Evolutionary conservation across 2,113 vertebrate species (phyloP), one percentile per base, ranked within the genome.

Genomic region (Heterotilapia buettikoferi): DNA sequence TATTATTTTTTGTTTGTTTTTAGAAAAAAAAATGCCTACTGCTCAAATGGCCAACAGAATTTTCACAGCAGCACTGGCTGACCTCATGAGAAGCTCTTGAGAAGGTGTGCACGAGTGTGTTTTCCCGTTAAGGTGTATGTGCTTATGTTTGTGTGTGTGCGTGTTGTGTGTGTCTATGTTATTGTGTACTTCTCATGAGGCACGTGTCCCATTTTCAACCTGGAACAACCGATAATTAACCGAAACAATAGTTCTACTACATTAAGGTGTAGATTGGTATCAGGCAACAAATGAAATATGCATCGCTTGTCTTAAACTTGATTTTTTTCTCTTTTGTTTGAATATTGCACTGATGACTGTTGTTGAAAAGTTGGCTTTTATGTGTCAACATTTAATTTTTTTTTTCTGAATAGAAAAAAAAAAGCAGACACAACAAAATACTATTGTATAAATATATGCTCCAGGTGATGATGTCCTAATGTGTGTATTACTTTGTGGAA

Each of bases 271-370:
- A 91, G 90, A 93, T 95, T 94, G 92, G 86, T 93, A 92, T 95
- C 94, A 95, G 94, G 92, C 91, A 96, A 94, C 92, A 94, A 80
- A 93, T 76, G 90, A 95, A 96, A 96, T 96, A 95, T 83, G 96
- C 94, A 90, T 96, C 87, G 91, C 93, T 97, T 95, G 96, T 97
- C 96, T 97, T 97, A 97, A 97, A 97, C 96, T 96, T 96, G 94
- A 97, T 97, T 92, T 90, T 94, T 96, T 21, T 5, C 33, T 94
- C 95, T 81, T 76, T 82, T 93, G 21, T 94, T 94, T 90, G 94
- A 96, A 97, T 97, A 94, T 98, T 98, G 97, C 98, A 98, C 98
- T 98, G 98, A 97, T 97, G 95, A 95, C 96, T 97, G 96, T 97
- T 96, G 92, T 95, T 96, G 92, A 95, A 94, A 95, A 83, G 94